These are phyloP conservation scores for Endotricha flammealis DNA, from an alignment of 2,888 invertebrate genomes.

Conservation along the genomic window DNA sequence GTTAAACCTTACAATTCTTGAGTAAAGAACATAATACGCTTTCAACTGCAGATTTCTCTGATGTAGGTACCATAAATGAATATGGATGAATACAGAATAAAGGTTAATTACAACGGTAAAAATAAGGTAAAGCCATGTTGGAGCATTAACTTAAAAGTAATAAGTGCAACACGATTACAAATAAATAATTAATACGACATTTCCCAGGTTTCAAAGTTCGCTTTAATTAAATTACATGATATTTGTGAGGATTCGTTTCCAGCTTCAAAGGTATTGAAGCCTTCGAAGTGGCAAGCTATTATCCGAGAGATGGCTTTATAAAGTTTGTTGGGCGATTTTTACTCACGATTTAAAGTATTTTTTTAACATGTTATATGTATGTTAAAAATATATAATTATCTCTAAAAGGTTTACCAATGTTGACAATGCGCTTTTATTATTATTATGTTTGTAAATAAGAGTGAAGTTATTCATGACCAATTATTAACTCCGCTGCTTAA, in stretches of 20 bases:
- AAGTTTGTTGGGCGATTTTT: background rate
- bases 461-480: too few species aligned
- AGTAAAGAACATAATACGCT: slow-evolving; percentile 11
- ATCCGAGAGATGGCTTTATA: background rate
- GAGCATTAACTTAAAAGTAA: slow-evolving; percentile 23
- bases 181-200: slow-evolving; percentile 19
- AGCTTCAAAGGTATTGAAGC: slow-evolving; percentile 25
- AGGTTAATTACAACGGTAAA: background rate
- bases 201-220: slow-evolving; percentile 33
- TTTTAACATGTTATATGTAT: too few species aligned
- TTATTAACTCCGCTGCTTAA: too few species aligned
- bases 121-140: slow-evolving; percentile 18
- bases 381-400: too few species aligned
- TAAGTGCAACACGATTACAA: slow-evolving; percentile 8
- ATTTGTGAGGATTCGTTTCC: slow-evolving; percentile 32
- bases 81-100: background rate
- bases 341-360: too few species aligned
- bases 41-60: background rate
- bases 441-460: too few species aligned
- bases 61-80: background rate
- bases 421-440: too few species aligned
- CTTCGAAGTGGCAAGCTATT: slow-evolving; percentile 17
- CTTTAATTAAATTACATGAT: slow-evolving; percentile 27
- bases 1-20: slow-evolving; percentile 34
- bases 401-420: too few species aligned